Conservation (phyloP, 2,113 vertebrate species). For the Suricata suricatta region DNA sequence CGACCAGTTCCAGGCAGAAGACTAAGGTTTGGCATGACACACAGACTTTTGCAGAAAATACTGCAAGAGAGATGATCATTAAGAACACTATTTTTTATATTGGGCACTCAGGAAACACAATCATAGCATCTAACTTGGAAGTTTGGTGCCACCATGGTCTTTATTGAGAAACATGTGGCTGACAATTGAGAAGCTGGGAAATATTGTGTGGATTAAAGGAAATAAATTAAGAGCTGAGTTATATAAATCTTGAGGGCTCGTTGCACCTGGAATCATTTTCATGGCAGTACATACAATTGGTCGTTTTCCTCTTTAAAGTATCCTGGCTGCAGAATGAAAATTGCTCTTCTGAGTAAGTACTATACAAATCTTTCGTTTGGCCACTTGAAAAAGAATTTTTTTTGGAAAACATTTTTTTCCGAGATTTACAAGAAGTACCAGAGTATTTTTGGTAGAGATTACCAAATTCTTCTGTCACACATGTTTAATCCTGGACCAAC, state of each 20-base stretch:
- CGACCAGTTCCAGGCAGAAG: background rate
- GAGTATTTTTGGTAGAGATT: background rate
- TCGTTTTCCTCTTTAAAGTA: constrained; percentile 65
- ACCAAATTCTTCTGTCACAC: background rate
- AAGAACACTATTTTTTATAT: background rate
- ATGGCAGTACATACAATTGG: constrained; percentile 40
- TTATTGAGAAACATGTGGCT: constrained; percentile 57
- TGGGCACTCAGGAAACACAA: constrained; percentile 25
- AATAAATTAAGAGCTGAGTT: constrained; percentile 74
- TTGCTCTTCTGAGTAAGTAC: constrained; percentile 57
- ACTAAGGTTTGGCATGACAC: background rate
- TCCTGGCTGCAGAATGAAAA: constrained; percentile 40
- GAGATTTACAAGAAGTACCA: constrained; percentile 31
- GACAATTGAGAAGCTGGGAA: constrained; percentile 60
- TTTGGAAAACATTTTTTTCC: background rate
- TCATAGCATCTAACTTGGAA: background rate
- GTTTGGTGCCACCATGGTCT: constrained; percentile 46
- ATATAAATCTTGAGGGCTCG: constrained; percentile 64
- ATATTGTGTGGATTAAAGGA: constrained; percentile 70
- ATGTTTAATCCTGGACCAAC: background rate
- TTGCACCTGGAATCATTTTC: constrained; percentile 77
- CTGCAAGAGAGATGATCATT: constrained; percentile 8
- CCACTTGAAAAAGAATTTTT: background rate
- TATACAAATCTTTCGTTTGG: constrained; percentile 47
- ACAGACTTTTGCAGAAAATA: constrained; percentile 3